These are phyloP conservation scores for Anoplopoma fimbria DNA, from an alignment of 2,113 vertebrate species.

Conservation along the genomic window DNA sequence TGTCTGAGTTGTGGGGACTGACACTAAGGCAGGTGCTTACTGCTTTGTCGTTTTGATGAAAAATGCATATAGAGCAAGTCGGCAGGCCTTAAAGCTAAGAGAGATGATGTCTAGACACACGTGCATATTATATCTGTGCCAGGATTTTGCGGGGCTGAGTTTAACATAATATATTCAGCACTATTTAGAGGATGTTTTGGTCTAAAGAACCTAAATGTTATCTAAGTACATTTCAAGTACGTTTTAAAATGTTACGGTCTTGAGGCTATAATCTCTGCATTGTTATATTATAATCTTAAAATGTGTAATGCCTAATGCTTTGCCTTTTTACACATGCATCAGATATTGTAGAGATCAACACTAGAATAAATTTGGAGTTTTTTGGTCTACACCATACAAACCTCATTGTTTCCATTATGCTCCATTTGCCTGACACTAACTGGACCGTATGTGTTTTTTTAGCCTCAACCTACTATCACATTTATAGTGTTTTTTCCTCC, in stretches of 20 bases:
- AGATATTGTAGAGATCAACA: too few relatives aligned
- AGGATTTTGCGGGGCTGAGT: neutral
- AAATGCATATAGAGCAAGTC: slow-evolving; percentile 30
- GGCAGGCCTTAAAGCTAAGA: slow-evolving; percentile 22
- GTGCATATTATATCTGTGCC: neutral
- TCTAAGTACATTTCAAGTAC: neutral
- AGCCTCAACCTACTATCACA: neutral
- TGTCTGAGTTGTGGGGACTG: slow-evolving; percentile 43
- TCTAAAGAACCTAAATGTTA: neutral
- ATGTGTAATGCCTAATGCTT: too few relatives aligned
- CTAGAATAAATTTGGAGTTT: neutral
- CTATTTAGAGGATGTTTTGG: neutral
- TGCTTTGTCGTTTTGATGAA: slow-evolving; percentile 33
- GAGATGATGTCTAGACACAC: slow-evolving; percentile 19
- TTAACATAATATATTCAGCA: slow-evolving; percentile 13
- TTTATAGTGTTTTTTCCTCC: neutral
- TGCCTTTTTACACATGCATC: neutral
- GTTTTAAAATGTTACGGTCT: neutral
- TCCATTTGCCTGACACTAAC: neutral
- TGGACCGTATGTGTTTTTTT: neutral
- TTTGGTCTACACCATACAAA: neutral
- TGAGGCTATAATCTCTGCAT: too few relatives aligned
- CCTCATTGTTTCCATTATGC: neutral
- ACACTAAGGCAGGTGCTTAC: slow-evolving; percentile 52
- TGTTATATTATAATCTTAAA: too few relatives aligned